Percentiles rank a stretch among this genome's conserved stretches.
Conservation (phyloP, 1,140 invertebrate species). For the Fragariocoptes setiger region DNA sequence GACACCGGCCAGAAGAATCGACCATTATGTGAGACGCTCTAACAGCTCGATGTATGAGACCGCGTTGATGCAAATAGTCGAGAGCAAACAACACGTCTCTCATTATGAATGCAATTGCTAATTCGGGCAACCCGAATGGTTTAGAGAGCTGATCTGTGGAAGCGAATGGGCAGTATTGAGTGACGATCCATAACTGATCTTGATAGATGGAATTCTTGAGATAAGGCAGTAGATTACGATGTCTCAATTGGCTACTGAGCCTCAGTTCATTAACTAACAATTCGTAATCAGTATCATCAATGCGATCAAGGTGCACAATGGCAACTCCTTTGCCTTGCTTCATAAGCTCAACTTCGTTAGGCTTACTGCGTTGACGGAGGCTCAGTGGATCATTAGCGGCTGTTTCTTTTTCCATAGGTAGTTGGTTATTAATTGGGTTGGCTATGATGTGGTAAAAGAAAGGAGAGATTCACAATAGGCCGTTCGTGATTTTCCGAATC, state of each 20-base stretch:
- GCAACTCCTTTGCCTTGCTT: too few species aligned
- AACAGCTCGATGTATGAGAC: conserved; percentile 40
- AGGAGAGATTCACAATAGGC: too few species aligned
- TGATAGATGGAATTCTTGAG: conserved; percentile 30
- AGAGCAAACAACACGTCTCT: conserved; percentile 40
- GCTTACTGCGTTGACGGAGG: too few species aligned
- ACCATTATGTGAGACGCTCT: conserved; percentile 32
- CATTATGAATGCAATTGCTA: conserved; percentile 40
- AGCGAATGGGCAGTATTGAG: conserved; percentile 19
- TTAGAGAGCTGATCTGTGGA: conserved; percentile 4
- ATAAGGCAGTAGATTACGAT: conserved; percentile 38
- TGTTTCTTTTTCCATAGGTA: too few species aligned
- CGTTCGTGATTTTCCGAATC: too few species aligned
- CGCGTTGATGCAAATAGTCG: conserved; percentile 46
- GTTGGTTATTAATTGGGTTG: too few species aligned
- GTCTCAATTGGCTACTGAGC: conserved; percentile 30
- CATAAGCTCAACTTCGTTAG: too few species aligned
- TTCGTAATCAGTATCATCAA: conserved; percentile 1
- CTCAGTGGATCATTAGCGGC: too few species aligned
- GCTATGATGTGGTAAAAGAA: too few species aligned
- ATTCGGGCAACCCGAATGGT: conserved; percentile 39
- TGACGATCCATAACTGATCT: conserved; percentile 35
- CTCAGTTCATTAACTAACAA: conserved; percentile 2
- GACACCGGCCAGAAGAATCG: conserved; percentile 27
- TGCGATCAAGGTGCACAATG: background rate